A percentile compares a stretch with the other conserved stretches of the same genome.
phyloP scores from a whole-genome alignment of 53 echinoderm and acorn worm genomes.

The Holothuria leucospilota region DNA sequence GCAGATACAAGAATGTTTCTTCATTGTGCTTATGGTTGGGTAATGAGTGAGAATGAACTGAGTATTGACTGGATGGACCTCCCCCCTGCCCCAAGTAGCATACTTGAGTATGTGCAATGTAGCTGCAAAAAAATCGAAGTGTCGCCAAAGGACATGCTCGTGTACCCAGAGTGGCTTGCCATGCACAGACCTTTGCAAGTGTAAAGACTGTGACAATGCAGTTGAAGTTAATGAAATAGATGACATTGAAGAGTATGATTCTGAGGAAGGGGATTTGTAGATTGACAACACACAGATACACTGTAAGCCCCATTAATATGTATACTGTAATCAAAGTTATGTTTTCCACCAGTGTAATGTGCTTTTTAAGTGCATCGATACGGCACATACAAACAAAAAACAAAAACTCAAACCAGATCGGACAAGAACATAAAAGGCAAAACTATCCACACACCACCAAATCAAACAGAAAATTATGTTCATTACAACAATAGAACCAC shows the following conservation, averaged over 20 bases:
- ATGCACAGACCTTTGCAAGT: constrained; percentile 2
- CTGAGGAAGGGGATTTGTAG: neutral
- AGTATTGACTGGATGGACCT: constrained; percentile 68
- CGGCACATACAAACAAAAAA: too few relatives aligned
- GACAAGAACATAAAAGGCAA: too few relatives aligned
- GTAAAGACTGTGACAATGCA: constrained; percentile 1
- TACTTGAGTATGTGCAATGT: constrained; percentile 39
- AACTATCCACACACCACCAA: too few relatives aligned
- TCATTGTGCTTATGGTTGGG: neutral
- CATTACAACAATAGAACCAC: too few relatives aligned
- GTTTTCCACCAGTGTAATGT: too few relatives aligned
- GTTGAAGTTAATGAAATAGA: neutral
- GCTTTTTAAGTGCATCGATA: too few relatives aligned
- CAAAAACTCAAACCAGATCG: too few relatives aligned
- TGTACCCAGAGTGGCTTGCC: constrained; percentile 16
- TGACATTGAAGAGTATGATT: neutral
- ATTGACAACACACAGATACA: neutral
- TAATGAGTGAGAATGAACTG: constrained; percentile 51
- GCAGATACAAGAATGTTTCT: constrained; percentile 34
- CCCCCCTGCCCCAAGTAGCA: constrained; percentile 57
- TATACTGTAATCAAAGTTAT: too few relatives aligned
- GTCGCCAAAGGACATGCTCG: neutral
- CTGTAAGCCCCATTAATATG: too few relatives aligned
- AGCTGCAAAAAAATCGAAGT: neutral
- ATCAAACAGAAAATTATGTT: too few relatives aligned